Evolutionary conservation across 1,140 invertebrate species (phyloP).

Genomic region (Papilio polyxenes): DNA sequence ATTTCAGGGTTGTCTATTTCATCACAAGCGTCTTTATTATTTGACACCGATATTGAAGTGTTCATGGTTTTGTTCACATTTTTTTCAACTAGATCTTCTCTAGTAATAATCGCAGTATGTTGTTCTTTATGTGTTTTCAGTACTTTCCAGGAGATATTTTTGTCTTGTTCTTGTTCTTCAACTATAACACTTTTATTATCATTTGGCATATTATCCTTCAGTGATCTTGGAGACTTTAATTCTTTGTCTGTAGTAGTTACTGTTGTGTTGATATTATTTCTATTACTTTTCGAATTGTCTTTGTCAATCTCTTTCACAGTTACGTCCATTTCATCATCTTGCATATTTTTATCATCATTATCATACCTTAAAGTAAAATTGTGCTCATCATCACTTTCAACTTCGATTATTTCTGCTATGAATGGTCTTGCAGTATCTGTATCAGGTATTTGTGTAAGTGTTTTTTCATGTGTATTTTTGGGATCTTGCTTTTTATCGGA

Average conservation of each 20-base stretch:
- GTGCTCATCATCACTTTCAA: constrained; percentile 43
- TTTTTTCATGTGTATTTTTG: background rate
- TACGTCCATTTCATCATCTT: constrained; percentile 20
- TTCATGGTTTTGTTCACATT: background rate
- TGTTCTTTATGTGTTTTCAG: background rate
- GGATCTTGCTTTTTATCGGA: background rate
- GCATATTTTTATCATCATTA: constrained; percentile 48
- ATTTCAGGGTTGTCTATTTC: background rate
- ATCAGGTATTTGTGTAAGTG: constrained; percentile 15
- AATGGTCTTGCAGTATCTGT: constrained; percentile 20
- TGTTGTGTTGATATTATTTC: background rate
- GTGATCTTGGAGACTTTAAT: background rate
- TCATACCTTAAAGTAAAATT: constrained; percentile 50
- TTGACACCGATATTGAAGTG: background rate
- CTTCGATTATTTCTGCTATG: constrained; percentile 34
- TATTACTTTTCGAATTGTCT: background rate
- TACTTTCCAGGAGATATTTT: background rate
- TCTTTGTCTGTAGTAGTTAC: background rate
- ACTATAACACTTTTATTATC: background rate
- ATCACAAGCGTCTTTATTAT: background rate
- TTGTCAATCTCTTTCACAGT: constrained; percentile 11
- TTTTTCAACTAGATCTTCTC: background rate
- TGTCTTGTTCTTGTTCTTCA: constrained; percentile 35
- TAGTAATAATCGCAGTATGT: background rate
- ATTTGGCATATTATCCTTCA: background rate